A percentile compares a stretch with the other conserved stretches of the same genome.
These are phyloP conservation scores for Pagetopsis macropterus DNA, from an alignment of 2,797 vertebrate genomes.

Conservation along the genomic window DNA sequence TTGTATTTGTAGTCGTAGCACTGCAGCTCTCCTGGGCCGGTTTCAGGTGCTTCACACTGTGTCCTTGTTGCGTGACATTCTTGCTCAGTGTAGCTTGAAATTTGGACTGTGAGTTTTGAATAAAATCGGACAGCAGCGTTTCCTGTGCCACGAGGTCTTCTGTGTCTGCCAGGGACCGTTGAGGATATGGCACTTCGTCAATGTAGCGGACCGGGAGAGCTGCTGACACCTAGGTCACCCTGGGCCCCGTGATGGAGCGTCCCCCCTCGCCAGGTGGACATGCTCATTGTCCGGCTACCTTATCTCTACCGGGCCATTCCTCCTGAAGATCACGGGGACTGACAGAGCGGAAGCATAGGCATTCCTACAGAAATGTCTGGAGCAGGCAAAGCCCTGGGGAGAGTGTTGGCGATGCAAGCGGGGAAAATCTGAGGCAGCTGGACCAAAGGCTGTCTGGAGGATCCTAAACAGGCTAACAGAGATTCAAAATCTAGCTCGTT, in stretches of 20 bases:
- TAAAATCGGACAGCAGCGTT: slow-evolving; percentile 43
- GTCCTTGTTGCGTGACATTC: slow-evolving; percentile 37
- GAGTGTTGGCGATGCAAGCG: slow-evolving; percentile 37
- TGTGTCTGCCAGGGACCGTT: slow-evolving; percentile 57
- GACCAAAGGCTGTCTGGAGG: slow-evolving; percentile 44
- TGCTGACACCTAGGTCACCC: slow-evolving; percentile 66
- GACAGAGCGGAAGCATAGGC: slow-evolving; percentile 58
- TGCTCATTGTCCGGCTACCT: slow-evolving; percentile 75
- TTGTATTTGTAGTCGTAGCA: neutral
- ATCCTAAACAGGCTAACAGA: slow-evolving; percentile 37
- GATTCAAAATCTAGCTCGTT: slow-evolving; percentile 41
- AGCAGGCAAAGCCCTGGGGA: slow-evolving; percentile 49
- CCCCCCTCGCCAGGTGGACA: slow-evolving; percentile 64
- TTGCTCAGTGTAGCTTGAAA: slow-evolving; percentile 48
- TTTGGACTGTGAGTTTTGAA: slow-evolving; percentile 21
- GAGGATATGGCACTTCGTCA: slow-evolving; percentile 59
- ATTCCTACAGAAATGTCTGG: slow-evolving; percentile 57
- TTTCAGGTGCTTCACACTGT: slow-evolving; percentile 37
- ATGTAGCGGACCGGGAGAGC: slow-evolving; percentile 39
- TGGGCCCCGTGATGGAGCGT: slow-evolving; percentile 67
- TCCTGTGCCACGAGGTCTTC: slow-evolving; percentile 45
- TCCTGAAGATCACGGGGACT: slow-evolving; percentile 68
- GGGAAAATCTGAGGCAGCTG: slow-evolving; percentile 38
- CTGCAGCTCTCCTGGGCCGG: slow-evolving; percentile 25
- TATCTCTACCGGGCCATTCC: slow-evolving; percentile 74